Percentiles rank a stretch among this genome's conserved stretches.
phyloP scores from a whole-genome alignment of 2,113 vertebrate species.

The Cygnus buccinator region DNA sequence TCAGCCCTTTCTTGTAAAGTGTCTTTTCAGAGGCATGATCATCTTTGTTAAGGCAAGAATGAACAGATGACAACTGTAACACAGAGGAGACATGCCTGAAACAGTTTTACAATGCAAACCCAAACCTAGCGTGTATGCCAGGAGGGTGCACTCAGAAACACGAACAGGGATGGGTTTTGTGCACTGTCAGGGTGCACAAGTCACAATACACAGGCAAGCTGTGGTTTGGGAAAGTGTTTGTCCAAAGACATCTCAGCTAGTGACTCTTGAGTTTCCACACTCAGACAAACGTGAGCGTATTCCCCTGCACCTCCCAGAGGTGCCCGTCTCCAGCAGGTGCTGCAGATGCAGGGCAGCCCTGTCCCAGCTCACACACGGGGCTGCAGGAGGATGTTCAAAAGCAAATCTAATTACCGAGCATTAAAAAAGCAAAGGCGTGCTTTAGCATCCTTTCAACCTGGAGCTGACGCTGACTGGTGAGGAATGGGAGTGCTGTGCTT shows the following conservation, averaged over 20 bases:
- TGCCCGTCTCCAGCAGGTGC: background rate
- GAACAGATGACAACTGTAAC: constrained; percentile 53
- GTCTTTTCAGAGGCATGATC: constrained; percentile 11
- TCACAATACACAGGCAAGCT: background rate
- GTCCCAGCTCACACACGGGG: background rate
- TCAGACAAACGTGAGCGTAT: accelerated
- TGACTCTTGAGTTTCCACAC: background rate
- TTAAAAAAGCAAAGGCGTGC: background rate
- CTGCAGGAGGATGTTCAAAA: background rate
- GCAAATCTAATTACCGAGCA: background rate
- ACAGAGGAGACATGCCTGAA: constrained; percentile 18
- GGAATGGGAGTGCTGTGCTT: background rate
- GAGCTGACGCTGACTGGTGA: background rate
- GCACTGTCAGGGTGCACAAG: background rate
- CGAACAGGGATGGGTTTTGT: background rate
- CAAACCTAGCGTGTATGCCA: background rate
- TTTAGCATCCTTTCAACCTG: constrained; percentile 14
- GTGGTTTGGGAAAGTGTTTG: background rate
- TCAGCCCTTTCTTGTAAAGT: constrained; percentile 27
- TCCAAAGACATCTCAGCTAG: background rate
- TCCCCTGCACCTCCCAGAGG: background rate
- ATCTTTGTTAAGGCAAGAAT: constrained; percentile 55
- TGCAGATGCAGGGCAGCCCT: background rate
- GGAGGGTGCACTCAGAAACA: background rate
- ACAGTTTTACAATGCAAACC: background rate